Conservation (phyloP, 1,140 invertebrate species). For the Steinernema feltiae region DNA sequence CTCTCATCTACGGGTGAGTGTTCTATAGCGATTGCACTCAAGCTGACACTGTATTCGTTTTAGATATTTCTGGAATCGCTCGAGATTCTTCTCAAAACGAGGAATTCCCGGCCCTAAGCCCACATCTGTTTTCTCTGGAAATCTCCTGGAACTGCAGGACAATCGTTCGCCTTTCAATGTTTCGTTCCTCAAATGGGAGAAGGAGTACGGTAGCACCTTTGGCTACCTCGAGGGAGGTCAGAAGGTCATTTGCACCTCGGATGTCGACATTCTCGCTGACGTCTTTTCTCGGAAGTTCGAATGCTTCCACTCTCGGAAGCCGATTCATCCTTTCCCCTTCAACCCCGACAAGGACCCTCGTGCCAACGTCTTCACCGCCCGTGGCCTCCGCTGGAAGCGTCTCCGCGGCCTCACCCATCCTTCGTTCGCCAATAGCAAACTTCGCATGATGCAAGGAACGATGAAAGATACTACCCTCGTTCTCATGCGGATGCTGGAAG, state of each 20-base stretch:
- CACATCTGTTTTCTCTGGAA: slow-evolving; percentile 15
- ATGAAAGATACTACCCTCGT: slow-evolving; percentile 19
- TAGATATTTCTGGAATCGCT: slow-evolving; percentile 1
- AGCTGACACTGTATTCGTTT: background rate
- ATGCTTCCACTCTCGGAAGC: slow-evolving; percentile 19
- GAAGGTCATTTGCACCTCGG: slow-evolving; percentile 15
- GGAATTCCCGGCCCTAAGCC: slow-evolving; percentile 1
- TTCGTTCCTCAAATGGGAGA: slow-evolving; percentile 19
- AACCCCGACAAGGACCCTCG: slow-evolving; percentile 23
- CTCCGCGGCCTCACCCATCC: slow-evolving; percentile 24
- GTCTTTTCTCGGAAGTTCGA: slow-evolving; percentile 19
- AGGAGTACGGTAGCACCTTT: slow-evolving; percentile 24
- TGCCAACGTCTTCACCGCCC: slow-evolving; percentile 15
- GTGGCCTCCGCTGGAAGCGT: slow-evolving; percentile 21
- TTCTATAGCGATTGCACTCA: background rate
- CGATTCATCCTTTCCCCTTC: slow-evolving; percentile 19
- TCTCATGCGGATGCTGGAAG: slow-evolving; percentile 5
- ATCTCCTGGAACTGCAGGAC: slow-evolving; percentile 11
- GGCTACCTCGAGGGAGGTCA: slow-evolving; percentile 14
- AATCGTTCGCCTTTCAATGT: slow-evolving; percentile 14
- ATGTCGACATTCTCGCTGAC: slow-evolving; percentile 12
- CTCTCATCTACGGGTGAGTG: slow-evolving; percentile 8
- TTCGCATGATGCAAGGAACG: slow-evolving; percentile 16
- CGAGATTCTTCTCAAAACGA: background rate
- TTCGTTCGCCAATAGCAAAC: background rate